Evolutionary conservation across 2,888 invertebrate species (phyloP), one percentile per base, ranked within the genome.

Genomic region (Perizoma flavofasciatum): DNA sequence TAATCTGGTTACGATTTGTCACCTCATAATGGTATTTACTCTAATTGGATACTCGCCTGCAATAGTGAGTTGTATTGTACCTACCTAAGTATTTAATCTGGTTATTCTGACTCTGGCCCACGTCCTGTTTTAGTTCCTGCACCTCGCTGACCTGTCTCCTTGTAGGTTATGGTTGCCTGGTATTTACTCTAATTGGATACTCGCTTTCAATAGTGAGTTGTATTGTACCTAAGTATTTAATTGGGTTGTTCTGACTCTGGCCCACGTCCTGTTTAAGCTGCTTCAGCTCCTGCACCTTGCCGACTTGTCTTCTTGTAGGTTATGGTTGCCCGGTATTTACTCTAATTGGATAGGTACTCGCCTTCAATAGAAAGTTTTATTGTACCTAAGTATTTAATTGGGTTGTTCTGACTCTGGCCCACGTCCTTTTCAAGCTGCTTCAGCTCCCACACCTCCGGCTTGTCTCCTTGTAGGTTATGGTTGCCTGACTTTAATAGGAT

Each of bases 21-120:
- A 22, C 22, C 22, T 22, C 22, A 22, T 22, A 22, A 22, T 22
- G 22, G 22, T 22, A 22, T 22, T 22, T 22, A 22, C 11, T 43
- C 10, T 4, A n/a, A 5, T 6, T 7, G 8, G 5, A n/a, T 11
- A 45, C 59, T 43, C 56, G 89, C 90, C 83, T 89, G 88, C 41
- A 91, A 70, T 9, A 81, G 54, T n/a, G 82, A 81, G 50, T 83
- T 89, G 50, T 90, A 89, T 37, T 84, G 81, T 0, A 89, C 89
- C n/a, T n/a, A n/a, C n/a, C 71, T 22, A 22, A 22, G 22, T 90
- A 90, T 0, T 82, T 67, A 5, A 79, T 7, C 40, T 89, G 52
- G 4, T 86, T 69, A 2, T 61, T 56, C 66, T 88, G 86, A 34
- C 66, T 56, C 0, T 85, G 74, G 71, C 87, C 87, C 39, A 82